Conservation (phyloP, 2,797 vertebrate genomes). For the Sebastes cheni region DNA sequence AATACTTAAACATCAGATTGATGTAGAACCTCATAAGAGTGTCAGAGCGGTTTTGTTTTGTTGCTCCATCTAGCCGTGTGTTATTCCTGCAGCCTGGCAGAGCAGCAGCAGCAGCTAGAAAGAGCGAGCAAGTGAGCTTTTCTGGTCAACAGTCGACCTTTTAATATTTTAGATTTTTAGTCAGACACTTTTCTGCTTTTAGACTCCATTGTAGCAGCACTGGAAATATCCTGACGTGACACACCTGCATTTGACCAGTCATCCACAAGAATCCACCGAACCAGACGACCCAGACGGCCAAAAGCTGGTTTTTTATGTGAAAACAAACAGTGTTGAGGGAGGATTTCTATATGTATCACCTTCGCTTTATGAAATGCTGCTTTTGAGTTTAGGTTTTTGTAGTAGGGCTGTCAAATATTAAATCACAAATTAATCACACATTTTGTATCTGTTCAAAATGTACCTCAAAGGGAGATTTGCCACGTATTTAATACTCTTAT, state of each 20-base stretch:
- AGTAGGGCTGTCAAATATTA: not conserved
- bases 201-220: constrained; percentile 43
- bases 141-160: constrained; percentile 52
- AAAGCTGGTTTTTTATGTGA: not conserved
- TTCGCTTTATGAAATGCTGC: not conserved
- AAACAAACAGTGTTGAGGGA: not conserved
- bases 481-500: too few species aligned
- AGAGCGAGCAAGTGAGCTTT: constrained; percentile 23
- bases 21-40: not conserved
- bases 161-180: constrained; percentile 74
- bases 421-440: too few species aligned
- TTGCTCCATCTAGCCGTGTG: not conserved
- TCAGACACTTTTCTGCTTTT: constrained; percentile 64
- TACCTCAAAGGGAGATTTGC: too few species aligned
- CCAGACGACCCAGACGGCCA: not conserved
- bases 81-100: constrained; percentile 14
- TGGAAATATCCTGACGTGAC: constrained; percentile 56
- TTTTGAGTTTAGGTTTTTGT: not conserved
- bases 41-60: not conserved
- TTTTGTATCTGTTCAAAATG: too few species aligned
- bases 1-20: not conserved
- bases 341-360: not conserved
- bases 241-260: constrained; percentile 53
- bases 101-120: constrained; percentile 16
- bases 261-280: constrained; percentile 29